Evolutionary conservation across 2,113 vertebrate species (phyloP), one percentile per base, ranked within the genome.

Genomic region (Ageneiosus marmoratus): DNA sequence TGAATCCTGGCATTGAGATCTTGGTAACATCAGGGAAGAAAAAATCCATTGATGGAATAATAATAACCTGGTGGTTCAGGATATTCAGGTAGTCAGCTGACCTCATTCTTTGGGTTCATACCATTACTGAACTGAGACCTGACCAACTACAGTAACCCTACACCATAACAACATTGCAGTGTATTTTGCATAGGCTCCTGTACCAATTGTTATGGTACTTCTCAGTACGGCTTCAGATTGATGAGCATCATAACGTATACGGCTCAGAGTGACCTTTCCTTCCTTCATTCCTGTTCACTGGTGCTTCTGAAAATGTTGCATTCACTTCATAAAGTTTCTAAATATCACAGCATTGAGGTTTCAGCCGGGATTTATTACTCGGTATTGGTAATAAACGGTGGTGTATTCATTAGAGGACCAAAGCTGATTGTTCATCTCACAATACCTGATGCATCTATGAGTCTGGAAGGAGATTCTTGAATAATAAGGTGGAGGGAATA

Each of bases 361-460:
- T 62, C 69, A 79, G 81, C 67, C 69, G 37, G 69, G 20, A 81
- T 41, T 82, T 85, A 77, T 86, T 76, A 53, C 65, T 51, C 16
- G 0, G 58, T 60, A 65, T 27, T 15, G 32, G 29, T 70, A 75
- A 58, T 79, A 46, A 27, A 77, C 32, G 44, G 8, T 86, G 29
- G 78, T 85, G 83, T 83, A 81, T 85, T 83, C 72, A 81, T 5
- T 24, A 76, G 2, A 27, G 74, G 44, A 70, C 41, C 48, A 55
- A 74, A 81, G 78, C 56, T 55, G 62, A 80, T 82, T 24, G 75
- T 37, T 73, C 24, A 1, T 56, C 55, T 81, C 65, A 56, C 62
- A 18, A 51, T 16, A 18, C 1, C 50, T 15, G 37, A 18, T 11
- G 55, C 69, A 8, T 70, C 12, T 16, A 18, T 76, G 56, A 27